Evolutionary conservation across 2,797 vertebrate genomes (phyloP).

Genomic region (Anguilla megastoma): DNA sequence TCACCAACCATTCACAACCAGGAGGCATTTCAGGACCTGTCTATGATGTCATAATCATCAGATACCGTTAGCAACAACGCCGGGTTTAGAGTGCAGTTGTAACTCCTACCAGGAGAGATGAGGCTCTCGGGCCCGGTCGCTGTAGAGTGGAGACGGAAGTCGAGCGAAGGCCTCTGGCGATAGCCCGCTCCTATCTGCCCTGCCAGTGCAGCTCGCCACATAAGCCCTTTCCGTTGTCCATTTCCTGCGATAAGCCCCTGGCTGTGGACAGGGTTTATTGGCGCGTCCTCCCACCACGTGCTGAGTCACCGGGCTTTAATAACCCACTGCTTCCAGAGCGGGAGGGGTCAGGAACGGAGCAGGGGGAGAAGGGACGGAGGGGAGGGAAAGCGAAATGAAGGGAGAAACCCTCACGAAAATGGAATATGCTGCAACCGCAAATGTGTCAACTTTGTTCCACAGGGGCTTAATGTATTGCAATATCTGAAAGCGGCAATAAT

Average conservation of each 20-base stretch:
- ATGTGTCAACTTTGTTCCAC: not conserved
- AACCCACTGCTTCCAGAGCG: not conserved
- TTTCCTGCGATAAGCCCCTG: slow-evolving; percentile 14
- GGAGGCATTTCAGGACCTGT: not conserved
- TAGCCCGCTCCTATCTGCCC: slow-evolving; percentile 7
- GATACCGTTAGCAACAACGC: not conserved
- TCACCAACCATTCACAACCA: not conserved
- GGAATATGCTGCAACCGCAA: not conserved
- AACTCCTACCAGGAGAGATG: not conserved
- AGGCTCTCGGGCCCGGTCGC: not conserved
- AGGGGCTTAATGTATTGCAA: not conserved
- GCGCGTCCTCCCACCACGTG: not conserved
- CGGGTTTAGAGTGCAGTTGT: not conserved
- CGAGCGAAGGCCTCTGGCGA: not conserved
- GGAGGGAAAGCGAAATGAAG: not conserved
- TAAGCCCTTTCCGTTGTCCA: not conserved
- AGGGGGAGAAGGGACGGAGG: not conserved
- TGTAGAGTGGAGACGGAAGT: not conserved
- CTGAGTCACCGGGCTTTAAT: slow-evolving; percentile 7
- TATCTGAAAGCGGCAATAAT: not conserved
- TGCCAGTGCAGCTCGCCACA: not conserved
- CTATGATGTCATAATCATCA: not conserved
- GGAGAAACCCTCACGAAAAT: not conserved
- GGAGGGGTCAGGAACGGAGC: not conserved
- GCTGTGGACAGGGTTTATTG: not conserved